Evolutionary conservation across 2,113 vertebrate species (phyloP).

Genomic region (Riparia riparia): DNA sequence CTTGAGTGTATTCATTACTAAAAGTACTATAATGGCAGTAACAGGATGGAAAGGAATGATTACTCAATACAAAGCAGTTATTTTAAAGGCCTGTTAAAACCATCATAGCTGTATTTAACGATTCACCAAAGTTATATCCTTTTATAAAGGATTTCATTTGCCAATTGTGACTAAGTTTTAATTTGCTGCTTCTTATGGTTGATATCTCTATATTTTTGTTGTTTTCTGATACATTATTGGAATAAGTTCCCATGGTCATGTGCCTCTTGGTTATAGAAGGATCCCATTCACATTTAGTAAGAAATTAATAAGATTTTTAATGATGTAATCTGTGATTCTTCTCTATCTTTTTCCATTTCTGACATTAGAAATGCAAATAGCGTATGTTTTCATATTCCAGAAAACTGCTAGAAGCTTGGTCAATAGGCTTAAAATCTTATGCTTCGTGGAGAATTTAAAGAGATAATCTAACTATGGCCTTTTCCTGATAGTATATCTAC

Average conservation of each 20-base stretch:
- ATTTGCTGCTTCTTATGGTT: background rate
- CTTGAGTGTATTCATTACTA: background rate
- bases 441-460: background rate
- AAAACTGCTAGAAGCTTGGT: background rate
- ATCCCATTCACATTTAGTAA: background rate
- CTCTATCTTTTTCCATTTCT: background rate
- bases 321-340: background rate
- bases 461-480: background rate
- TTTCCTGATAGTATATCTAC: background rate
- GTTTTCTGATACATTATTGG: background rate
- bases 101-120: background rate
- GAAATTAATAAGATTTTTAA: background rate
- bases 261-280: background rate
- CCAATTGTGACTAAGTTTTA: background rate
- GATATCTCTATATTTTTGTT: background rate
- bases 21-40: background rate
- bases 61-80: background rate
- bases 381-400: background rate
- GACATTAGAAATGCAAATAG: background rate
- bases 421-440: background rate
- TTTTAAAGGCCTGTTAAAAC: background rate
- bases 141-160: background rate
- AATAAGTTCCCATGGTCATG: background rate
- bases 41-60: background rate
- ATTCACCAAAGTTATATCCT: background rate